A percentile compares a stretch with the other conserved stretches of the same genome.
phyloP scores from a whole-genome alignment of 2,888 invertebrate species.

The Spialia ferax region DNA sequence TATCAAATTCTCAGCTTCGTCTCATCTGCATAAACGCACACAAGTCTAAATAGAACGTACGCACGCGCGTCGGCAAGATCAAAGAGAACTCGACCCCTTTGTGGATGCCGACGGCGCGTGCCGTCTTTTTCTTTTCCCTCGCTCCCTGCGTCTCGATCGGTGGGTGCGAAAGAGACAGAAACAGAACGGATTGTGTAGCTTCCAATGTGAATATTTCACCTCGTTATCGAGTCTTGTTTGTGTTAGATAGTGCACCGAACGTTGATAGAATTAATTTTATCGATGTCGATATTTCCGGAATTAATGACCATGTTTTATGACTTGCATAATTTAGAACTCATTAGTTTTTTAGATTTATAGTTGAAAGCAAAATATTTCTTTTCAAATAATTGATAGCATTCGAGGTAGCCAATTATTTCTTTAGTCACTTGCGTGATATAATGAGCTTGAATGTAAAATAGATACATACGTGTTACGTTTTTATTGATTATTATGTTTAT shows the following conservation, averaged over 20 bases:
- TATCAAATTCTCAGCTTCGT: constrained; percentile 81
- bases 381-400: constrained; percentile 2
- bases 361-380: constrained; percentile 30
- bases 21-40: constrained; percentile 83
- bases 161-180: constrained; percentile 69
- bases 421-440: neutral
- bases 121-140: constrained; percentile 79
- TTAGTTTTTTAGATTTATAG: constrained; percentile 30
- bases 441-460: neutral
- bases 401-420: constrained; percentile 16
- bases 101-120: constrained; percentile 81
- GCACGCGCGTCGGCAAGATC: constrained; percentile 84
- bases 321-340: constrained; percentile 28
- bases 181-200: constrained; percentile 77
- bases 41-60: constrained; percentile 65
- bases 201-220: constrained; percentile 86
- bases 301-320: constrained; percentile 31
- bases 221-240: constrained; percentile 87
- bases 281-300: constrained; percentile 62
- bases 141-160: constrained; percentile 58
- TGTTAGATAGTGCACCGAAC: constrained; percentile 75
- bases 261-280: constrained; percentile 61
- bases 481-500: too few species aligned
- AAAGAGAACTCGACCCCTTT: constrained; percentile 84
- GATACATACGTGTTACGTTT: neutral